Percentiles rank a stretch among this genome's conserved stretches.
phyloP scores from a whole-genome alignment of 2,888 invertebrate species.

The Deilephila porcellus region DNA sequence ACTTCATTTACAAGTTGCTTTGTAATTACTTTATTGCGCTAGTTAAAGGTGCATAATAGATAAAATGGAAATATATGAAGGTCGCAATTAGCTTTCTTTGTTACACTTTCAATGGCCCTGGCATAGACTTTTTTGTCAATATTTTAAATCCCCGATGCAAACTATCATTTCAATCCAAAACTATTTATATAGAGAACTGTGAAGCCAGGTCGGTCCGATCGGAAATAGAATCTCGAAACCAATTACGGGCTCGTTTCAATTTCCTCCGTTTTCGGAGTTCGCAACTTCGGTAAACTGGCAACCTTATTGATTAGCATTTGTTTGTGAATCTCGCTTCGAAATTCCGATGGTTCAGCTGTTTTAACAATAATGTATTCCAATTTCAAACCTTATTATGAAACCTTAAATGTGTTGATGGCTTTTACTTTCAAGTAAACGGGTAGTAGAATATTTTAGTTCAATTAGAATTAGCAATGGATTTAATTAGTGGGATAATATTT shows the following conservation, averaged over 20 bases:
- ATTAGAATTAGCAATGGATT: too few relatives aligned
- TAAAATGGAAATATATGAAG: too few relatives aligned
- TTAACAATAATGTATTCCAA: not conserved
- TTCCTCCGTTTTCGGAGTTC: constrained; percentile 7
- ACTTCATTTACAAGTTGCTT: too few relatives aligned
- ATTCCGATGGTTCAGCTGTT: not conserved
- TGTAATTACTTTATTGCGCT: too few relatives aligned
- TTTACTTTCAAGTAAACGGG: not conserved
- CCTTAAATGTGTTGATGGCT: not conserved
- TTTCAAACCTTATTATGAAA: not conserved
- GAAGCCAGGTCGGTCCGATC: not conserved
- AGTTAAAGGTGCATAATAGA: too few relatives aligned
- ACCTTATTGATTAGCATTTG: constrained; percentile 25
- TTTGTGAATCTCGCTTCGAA: constrained; percentile 6
- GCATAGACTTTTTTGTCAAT: too few relatives aligned
- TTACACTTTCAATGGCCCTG: too few relatives aligned
- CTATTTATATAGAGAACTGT: not conserved
- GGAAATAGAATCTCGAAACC: constrained; percentile 18
- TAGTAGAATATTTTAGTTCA: not conserved
- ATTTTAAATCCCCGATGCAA: too few relatives aligned
- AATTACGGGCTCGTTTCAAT: constrained; percentile 13
- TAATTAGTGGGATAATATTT: too few relatives aligned
- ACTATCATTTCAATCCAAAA: not conserved
- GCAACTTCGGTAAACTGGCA: constrained; percentile 2
- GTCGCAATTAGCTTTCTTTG: too few relatives aligned